Evolutionary conservation across 2,113 vertebrate genomes (phyloP).

Genomic region (Poicephalus gulielmi): DNA sequence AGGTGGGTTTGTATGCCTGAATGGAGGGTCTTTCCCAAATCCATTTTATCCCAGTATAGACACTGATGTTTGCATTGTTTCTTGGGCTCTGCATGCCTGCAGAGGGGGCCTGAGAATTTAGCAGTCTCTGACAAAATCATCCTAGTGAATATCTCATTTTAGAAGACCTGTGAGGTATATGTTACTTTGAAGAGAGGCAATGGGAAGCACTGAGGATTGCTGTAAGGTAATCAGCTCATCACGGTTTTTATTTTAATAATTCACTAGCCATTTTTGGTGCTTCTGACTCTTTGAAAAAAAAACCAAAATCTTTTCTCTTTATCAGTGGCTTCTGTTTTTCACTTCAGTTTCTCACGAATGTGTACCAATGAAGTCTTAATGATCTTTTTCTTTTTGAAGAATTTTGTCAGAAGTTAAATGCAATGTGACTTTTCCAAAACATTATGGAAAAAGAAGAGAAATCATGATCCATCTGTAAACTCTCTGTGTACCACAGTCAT

Average conservation of each 20-base stretch:
- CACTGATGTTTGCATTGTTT: background rate
- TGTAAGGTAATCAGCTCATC: background rate
- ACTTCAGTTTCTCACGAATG: background rate
- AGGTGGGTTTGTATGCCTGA: background rate
- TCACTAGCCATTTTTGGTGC: background rate
- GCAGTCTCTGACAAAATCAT: background rate
- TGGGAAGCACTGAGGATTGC: background rate
- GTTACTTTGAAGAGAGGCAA: background rate
- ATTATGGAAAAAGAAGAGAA: slow-evolving; percentile 15
- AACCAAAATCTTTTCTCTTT: background rate
- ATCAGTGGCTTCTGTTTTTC: background rate
- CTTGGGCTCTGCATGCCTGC: background rate
- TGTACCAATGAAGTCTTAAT: background rate
- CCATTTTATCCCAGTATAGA: rapidly evolving
- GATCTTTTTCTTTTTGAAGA: background rate
- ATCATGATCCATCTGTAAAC: slow-evolving; percentile 43
- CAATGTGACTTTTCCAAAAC: slow-evolving; percentile 23
- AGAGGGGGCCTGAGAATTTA: background rate
- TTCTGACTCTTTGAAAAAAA: background rate
- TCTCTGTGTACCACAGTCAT: slow-evolving; percentile 47
- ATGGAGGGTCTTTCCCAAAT: rapidly evolving
- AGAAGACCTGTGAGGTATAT: background rate
- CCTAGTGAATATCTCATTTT: rapidly evolving
- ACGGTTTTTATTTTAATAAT: background rate
- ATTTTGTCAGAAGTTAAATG: background rate